Evolutionary conservation across 1,140 invertebrate species (phyloP), one percentile per base, ranked within the genome.

Genomic region (Trissolcus basalis): DNA sequence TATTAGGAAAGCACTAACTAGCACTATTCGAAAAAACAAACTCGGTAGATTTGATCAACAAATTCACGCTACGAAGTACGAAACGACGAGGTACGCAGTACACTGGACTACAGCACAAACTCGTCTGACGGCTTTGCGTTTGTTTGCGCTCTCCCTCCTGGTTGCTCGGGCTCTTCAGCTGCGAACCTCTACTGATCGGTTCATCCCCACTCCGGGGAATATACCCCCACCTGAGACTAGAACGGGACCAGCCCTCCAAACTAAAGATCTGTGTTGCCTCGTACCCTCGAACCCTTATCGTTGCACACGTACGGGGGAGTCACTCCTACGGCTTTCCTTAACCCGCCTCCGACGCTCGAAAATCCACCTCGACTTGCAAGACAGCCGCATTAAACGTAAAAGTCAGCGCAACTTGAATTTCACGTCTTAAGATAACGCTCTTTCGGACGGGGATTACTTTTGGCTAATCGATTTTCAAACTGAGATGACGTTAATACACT

Each of bases 191-290:
- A 39, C 15, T 55, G 58, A 61, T 43, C 39, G 49, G 12, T 27
- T 19, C 36, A 33, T 58, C 49, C 79, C 77, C 73, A 69, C 75
- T 47, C 16, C 13, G 14, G 16, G 6, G 43, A 36, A n/a, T 48
- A 27, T 45, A 78, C 74, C 85, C 85, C 86, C 83, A 79, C 84
- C 78, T 54, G 54, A 32, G 13, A 7, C 5, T 1, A 43, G 33
- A 71, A 55, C 77, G 82, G 82, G 84, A 85, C 84, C 86, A 87
- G 86, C 87, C 87, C 87, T 68, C 86, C 82, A 78, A 65, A 65
- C 61, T 59, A 13, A 74, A 80, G 68, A 77, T 81, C 72, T 71
- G 81, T 27, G 19, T 27, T 27, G 19, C 19, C 70, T 69, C 58
- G 79, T 80, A 73, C 69, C 69, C 78, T 78, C 65, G 74, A 81